Conservation (phyloP, 2,797 vertebrate species). For the Sebastes reedi region DNA sequence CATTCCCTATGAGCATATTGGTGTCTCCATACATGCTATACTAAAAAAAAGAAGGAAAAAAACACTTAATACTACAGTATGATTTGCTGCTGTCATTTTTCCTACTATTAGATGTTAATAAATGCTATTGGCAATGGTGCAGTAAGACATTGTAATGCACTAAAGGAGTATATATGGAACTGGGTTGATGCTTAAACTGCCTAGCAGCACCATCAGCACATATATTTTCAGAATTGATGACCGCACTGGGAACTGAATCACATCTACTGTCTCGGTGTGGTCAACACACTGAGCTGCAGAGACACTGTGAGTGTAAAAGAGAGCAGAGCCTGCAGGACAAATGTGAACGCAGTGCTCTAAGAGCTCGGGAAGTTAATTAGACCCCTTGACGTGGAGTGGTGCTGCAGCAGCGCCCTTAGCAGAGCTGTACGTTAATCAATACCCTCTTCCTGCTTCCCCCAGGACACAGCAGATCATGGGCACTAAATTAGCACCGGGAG, state of each 20-base stretch:
- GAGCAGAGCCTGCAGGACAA: slow-evolving; percentile 10
- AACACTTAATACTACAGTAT: background rate
- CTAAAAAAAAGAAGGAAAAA: background rate
- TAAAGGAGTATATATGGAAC: background rate
- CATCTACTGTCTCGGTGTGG: background rate
- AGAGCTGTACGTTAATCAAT: slow-evolving; percentile 68
- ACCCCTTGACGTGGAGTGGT: slow-evolving; percentile 30
- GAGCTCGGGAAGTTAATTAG: slow-evolving; percentile 60
- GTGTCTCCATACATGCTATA: background rate
- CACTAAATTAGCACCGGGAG: slow-evolving; percentile 81
- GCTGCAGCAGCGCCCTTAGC: slow-evolving; percentile 42
- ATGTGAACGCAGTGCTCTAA: slow-evolving; percentile 31
- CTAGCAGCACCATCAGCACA: background rate
- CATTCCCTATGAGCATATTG: background rate
- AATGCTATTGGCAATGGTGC: background rate
- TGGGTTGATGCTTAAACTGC: background rate
- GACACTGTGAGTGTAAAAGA: background rate
- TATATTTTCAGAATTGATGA: slow-evolving; percentile 21
- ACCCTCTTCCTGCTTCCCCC: slow-evolving; percentile 67
- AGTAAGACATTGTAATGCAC: background rate
- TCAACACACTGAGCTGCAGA: background rate
- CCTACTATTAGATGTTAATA: background rate
- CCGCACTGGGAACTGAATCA: background rate
- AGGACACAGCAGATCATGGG: slow-evolving; percentile 70
- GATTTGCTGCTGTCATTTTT: background rate